Percentiles rank a stretch among this genome's conserved stretches.
Evolutionary conservation across 2,113 vertebrate species (phyloP).

Genomic region (Strix aluco): DNA sequence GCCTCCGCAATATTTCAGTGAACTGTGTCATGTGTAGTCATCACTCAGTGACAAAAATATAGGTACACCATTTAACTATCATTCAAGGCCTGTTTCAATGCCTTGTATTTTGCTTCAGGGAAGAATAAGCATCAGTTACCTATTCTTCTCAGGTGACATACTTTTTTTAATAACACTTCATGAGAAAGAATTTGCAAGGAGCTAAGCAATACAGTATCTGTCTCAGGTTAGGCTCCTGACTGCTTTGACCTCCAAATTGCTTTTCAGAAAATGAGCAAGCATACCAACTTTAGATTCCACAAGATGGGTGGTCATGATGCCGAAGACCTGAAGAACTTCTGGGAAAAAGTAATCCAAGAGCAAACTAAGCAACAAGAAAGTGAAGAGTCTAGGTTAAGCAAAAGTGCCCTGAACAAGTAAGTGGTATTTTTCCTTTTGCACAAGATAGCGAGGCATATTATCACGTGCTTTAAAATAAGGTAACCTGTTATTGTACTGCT

Average conservation of each 20-base stretch:
- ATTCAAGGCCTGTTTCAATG: not conserved
- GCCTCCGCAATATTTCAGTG: not conserved
- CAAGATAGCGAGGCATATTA: not conserved
- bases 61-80: not conserved
- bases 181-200: not conserved
- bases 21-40: not conserved
- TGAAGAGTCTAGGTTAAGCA: slow-evolving; percentile 57
- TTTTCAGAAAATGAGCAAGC: slow-evolving; percentile 66
- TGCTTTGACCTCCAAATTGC: not conserved
- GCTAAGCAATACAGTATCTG: not conserved
- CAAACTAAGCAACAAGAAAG: slow-evolving; percentile 29
- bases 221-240: not conserved
- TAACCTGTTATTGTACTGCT: slow-evolving; percentile 40
- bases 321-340: slow-evolving; percentile 62
- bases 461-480: slow-evolving; percentile 5
- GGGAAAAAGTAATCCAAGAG: slow-evolving; percentile 66
- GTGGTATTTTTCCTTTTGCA: not conserved
- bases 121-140: not conserved
- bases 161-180: not conserved
- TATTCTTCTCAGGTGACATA: not conserved
- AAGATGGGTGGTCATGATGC: slow-evolving; percentile 8
- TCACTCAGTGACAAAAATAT: not conserved
- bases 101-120: slow-evolving; percentile 18
- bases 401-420: slow-evolving; percentile 69
- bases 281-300: not conserved